Evolutionary conservation across 2,797 vertebrate genomes (phyloP).

Genomic region (Rhinatrema bivittatum): DNA sequence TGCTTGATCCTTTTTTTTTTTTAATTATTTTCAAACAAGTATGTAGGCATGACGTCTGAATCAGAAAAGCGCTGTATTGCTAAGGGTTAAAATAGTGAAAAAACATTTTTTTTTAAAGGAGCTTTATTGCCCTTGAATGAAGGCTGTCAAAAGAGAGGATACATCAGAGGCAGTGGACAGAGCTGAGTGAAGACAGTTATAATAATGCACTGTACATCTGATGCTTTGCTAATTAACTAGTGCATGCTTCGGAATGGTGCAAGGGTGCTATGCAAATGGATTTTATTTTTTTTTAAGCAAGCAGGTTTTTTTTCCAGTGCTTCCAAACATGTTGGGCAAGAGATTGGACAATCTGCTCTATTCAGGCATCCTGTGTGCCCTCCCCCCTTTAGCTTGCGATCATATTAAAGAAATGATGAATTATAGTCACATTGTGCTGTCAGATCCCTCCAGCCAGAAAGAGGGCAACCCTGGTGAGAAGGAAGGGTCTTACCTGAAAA

Average conservation of each 20-base stretch:
- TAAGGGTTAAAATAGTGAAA: too few relatives aligned
- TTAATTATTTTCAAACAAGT: too few relatives aligned
- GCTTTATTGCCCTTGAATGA: too few relatives aligned
- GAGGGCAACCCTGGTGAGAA: too few relatives aligned
- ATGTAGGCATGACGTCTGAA: too few relatives aligned
- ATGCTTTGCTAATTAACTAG: conserved; percentile 20
- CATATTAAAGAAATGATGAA: too few relatives aligned
- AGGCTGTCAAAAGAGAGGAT: background rate
- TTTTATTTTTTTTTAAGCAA: conserved; percentile 13
- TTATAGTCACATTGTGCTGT: too few relatives aligned
- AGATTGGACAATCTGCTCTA: conserved; percentile 3
- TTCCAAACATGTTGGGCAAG: conserved; percentile 12
- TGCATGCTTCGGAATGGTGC: conserved; percentile 7
- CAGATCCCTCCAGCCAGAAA: too few relatives aligned
- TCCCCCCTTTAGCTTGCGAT: conserved; percentile 12
- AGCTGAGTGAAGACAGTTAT: background rate
- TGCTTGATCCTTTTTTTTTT: too few relatives aligned
- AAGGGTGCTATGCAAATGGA: conserved; percentile 11
- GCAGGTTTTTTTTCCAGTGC: conserved; percentile 19
- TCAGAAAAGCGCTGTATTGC: too few relatives aligned
- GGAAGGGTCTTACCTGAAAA: too few relatives aligned
- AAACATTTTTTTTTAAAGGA: too few relatives aligned
- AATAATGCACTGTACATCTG: background rate
- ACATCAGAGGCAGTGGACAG: background rate
- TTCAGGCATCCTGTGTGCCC: conserved; percentile 7